Evolutionary conservation across 2,113 vertebrate genomes (phyloP).

Genomic region (Toxotes chatareus): DNA sequence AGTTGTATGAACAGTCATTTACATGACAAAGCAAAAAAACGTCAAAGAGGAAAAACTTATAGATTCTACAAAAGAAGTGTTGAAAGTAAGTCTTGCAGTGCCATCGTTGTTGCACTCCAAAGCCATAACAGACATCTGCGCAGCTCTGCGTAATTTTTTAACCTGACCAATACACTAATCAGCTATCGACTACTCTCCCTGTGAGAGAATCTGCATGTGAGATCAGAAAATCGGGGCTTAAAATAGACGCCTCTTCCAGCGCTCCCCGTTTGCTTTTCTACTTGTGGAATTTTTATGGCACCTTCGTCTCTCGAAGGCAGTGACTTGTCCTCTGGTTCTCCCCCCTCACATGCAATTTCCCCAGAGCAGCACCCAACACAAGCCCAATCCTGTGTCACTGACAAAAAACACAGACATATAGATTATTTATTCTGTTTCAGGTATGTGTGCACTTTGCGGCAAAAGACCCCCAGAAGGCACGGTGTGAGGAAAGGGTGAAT

Average conservation of each 20-base stretch:
- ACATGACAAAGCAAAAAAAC: neutral
- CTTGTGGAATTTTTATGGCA: slow-evolving; percentile 81
- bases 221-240: neutral
- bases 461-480: slow-evolving; percentile 82
- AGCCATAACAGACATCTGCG: neutral
- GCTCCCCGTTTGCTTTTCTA: slow-evolving; percentile 61
- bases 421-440: slow-evolving; percentile 85
- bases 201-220: neutral
- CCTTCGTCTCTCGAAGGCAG: slow-evolving; percentile 59
- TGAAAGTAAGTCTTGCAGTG: neutral
- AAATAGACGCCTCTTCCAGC: neutral
- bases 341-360: slow-evolving; percentile 30
- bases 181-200: neutral
- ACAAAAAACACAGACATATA: slow-evolving; percentile 86
- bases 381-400: slow-evolving; percentile 79
- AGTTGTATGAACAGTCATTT: neutral
- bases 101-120: neutral
- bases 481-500: slow-evolving; percentile 84
- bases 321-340: slow-evolving; percentile 51
- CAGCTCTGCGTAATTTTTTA: neutral
- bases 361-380: slow-evolving; percentile 42
- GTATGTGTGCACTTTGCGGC: slow-evolving; percentile 40
- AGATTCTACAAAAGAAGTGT: neutral
- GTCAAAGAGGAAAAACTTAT: neutral
- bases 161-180: neutral